phyloP scores from a whole-genome alignment of 1,140 invertebrate genomes.

The Platyscapa corneri region DNA sequence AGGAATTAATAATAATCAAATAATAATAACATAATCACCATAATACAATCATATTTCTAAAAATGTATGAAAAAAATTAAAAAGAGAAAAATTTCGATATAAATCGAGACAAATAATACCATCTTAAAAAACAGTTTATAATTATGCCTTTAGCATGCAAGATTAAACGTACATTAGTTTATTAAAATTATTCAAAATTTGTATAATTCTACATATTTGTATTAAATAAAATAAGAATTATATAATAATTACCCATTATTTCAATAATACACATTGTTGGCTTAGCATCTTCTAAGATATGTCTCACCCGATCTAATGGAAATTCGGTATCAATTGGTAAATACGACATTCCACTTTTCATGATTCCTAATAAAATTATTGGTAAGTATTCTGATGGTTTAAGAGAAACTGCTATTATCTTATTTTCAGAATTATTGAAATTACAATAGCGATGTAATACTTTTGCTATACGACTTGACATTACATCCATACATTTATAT shows the following conservation, averaged over 20 bases:
- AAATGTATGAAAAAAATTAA: no score
- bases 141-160: no score
- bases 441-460: not conserved
- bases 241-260: constrained; percentile 60
- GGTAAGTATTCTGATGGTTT: constrained; percentile 83
- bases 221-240: not conserved
- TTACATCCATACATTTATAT: constrained; percentile 21
- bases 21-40: no score
- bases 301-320: constrained; percentile 82
- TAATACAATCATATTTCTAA: no score
- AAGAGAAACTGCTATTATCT: constrained; percentile 86
- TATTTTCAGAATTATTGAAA: constrained; percentile 77
- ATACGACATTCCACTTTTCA: constrained; percentile 89
- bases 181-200: not conserved
- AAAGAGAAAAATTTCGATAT: no score
- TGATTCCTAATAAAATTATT: constrained; percentile 81
- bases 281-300: constrained; percentile 85
- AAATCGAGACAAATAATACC: no score
- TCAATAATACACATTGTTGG: constrained; percentile 83
- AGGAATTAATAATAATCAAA: no score
- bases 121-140: no score
- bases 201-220: not conserved
- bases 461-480: constrained; percentile 24
- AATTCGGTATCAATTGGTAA: constrained; percentile 87
- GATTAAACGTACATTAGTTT: not conserved